Percentiles rank a stretch among this genome's conserved stretches.
phyloP scores from a whole-genome alignment of 2,797 vertebrate genomes.

The Acanthiza pusilla region DNA sequence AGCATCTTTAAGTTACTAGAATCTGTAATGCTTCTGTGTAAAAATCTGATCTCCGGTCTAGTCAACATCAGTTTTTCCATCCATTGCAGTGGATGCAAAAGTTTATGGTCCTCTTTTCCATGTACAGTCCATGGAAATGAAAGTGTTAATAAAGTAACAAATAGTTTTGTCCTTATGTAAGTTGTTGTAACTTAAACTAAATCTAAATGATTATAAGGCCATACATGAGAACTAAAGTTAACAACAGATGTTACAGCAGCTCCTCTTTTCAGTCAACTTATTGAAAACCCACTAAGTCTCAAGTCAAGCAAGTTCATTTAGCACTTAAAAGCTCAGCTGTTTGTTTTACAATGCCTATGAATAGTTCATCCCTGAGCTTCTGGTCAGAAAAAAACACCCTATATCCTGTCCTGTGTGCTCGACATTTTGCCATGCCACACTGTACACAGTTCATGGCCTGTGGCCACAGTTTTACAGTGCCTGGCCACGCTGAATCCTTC shows the following conservation, averaged over 20 bases:
- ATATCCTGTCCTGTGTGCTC: neutral
- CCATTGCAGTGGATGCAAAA: neutral
- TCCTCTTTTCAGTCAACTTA: neutral
- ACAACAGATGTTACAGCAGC: neutral
- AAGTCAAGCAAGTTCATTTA: neutral
- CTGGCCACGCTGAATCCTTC: neutral
- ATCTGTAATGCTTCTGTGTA: neutral
- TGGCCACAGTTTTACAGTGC: neutral
- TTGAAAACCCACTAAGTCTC: neutral
- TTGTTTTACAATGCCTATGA: neutral
- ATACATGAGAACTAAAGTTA: neutral
- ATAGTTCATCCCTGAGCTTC: neutral
- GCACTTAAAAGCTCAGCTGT: neutral
- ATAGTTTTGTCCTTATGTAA: neutral
- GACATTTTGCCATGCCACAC: neutral
- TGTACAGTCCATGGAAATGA: neutral
- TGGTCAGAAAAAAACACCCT: neutral
- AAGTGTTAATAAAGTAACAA: neutral
- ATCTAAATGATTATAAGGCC: neutral
- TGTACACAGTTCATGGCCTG: neutral
- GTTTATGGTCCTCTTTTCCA: neutral
- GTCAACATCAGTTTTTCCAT: neutral
- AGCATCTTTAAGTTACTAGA: neutral
- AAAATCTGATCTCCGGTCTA: neutral
- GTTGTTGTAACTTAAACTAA: neutral